phyloP scores from a whole-genome alignment of 2,888 invertebrate species.

The Lasioglossum oenotherae region DNA sequence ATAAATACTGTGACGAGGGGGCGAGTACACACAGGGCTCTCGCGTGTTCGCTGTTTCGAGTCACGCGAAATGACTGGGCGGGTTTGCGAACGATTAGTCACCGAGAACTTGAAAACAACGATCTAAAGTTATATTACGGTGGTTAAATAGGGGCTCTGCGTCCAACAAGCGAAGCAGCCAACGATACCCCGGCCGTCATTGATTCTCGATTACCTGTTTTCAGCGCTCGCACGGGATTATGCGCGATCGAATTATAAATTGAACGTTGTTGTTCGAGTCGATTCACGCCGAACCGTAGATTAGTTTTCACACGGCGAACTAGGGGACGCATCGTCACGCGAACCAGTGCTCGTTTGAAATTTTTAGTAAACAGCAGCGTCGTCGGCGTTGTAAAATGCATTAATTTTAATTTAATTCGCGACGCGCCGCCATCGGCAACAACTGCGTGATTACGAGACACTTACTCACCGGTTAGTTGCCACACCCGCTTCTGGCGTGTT shows the following conservation, averaged over 20 bases:
- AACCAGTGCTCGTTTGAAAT: background rate
- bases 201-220: background rate
- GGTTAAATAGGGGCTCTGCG: background rate
- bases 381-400: background rate
- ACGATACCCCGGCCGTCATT: background rate
- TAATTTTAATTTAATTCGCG: background rate
- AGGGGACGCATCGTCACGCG: background rate
- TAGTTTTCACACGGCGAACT: background rate
- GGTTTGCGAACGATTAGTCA: conserved; percentile 32
- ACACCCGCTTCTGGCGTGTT: background rate
- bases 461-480: background rate
- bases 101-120: conserved; percentile 25
- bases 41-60: conserved; percentile 14
- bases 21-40: background rate
- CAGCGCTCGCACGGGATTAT: background rate
- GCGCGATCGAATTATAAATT: background rate
- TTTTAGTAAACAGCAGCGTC: background rate
- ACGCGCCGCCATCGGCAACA: background rate
- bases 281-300: background rate
- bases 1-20: conserved; percentile 32
- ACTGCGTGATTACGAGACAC: background rate
- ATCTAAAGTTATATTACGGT: conserved; percentile 21
- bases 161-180: background rate
- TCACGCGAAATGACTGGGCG: conserved; percentile 38
- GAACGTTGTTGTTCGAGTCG: background rate